Evolutionary conservation across 2,888 invertebrate genomes (phyloP), one percentile per base, ranked within the genome.

Genomic region (Cheilosia urbana): DNA sequence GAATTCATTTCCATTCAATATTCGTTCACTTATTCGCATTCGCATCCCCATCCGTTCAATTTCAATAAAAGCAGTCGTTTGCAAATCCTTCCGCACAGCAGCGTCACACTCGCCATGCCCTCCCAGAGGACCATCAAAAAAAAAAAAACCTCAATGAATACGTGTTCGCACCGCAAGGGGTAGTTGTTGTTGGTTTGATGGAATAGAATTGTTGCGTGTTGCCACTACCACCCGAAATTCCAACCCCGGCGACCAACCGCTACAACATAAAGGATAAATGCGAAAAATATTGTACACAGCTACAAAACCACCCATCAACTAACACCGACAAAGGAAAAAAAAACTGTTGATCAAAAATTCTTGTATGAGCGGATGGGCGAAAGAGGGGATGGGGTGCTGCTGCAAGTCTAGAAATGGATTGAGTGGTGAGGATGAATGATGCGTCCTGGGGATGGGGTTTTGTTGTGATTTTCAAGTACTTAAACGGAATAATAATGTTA

Each of bases 401-500:
- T 34, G 53, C 45, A 40, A n/a, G 47, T 24, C 51, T 51, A 34
- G 11, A 53, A 30, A 47, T 53, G 68, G 51, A 51, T 73, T 63
- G 69, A 51, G 60, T 57, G 66, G 55, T 21, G 27, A 42, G 42
- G 53, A 73, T 69, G 45, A 21, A 57, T 58, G 57, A 55, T 65
- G 37, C 37, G 58, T 76, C 65, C 51, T 53, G 45, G 77, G 82
- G 81, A 81, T 85, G 77, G 72, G 85, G 72, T 81, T 81, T 72
- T 85, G 85, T 81, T 85, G 81, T 85, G 85, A 85, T 85, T 85
- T 85, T 85, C 72, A 81, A 85, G 85, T 85, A 81, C 85, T 85
- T 85, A 81, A 85, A 85, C 81, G 85, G 85, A 85, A 85, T 85
- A 85, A 85, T 81, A 85, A 85, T 85, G 85, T 85, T 85, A 77